Conservation (phyloP, 2,113 vertebrate genomes). For the Serinus canaria region DNA sequence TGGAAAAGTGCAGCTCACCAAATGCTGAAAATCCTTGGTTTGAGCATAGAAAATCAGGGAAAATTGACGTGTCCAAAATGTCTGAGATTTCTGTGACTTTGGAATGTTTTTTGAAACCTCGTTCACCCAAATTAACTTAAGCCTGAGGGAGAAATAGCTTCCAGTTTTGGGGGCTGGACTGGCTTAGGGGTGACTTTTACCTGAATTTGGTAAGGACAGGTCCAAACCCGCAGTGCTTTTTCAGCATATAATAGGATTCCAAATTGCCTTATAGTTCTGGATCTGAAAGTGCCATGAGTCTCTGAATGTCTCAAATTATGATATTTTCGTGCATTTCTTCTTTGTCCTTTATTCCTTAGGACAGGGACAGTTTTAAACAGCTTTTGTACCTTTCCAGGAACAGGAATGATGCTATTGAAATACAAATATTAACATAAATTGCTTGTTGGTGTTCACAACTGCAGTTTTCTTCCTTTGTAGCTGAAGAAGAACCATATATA, state of each 20-base stretch:
- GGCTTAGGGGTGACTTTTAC: neutral
- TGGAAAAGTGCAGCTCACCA: neutral
- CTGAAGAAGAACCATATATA: slow-evolving; percentile 64
- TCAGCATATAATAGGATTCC: neutral
- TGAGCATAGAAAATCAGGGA: neutral
- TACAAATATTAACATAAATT: neutral
- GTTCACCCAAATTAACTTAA: neutral
- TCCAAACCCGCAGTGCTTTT: neutral
- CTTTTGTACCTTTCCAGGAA: neutral
- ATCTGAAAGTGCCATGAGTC: neutral
- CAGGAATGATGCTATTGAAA: neutral
- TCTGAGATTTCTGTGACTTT: neutral
- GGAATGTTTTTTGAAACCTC: neutral
- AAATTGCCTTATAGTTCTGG: neutral
- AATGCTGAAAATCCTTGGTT: neutral
- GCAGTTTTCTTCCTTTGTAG: slow-evolving; percentile 36
- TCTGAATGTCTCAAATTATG: neutral
- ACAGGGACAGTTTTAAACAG: neutral
- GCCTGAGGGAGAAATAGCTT: neutral
- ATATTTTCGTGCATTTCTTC: neutral
- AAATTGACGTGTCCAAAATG: neutral
- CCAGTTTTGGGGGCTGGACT: neutral
- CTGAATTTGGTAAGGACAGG: neutral
- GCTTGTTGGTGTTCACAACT: neutral
- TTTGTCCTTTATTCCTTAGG: neutral